These are phyloP conservation scores for Isurus oxyrinchus DNA, from an alignment of 2,113 vertebrate species.

Conservation along the genomic window DNA sequence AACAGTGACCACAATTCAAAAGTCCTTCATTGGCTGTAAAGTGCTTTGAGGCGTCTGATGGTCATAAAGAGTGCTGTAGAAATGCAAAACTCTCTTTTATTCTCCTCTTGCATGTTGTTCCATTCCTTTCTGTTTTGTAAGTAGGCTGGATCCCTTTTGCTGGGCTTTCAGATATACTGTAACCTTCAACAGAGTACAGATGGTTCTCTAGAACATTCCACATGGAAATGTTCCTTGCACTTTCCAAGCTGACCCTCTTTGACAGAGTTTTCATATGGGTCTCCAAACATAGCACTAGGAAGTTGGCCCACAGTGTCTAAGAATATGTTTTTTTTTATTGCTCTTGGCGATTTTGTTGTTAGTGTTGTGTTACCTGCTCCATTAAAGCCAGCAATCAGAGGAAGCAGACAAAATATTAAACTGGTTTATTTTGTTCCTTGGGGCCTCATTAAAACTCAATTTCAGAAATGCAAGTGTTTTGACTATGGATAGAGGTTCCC, in stretches of 20 bases:
- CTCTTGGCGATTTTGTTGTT: not conserved
- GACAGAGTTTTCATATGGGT: not conserved
- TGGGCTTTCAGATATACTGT: not conserved
- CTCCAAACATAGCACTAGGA: too few species aligned
- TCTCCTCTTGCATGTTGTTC: not conserved
- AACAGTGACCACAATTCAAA: not conserved
- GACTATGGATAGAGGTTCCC: not conserved
- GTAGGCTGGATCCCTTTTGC: not conserved
- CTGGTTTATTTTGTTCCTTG: not conserved
- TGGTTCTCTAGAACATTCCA: not conserved
- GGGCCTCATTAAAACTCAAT: not conserved
- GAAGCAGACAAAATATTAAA: constrained; percentile 16
- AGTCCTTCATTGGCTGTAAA: not conserved
- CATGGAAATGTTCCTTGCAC: too few species aligned
- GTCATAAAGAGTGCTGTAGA: not conserved
- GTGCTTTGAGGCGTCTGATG: too few species aligned
- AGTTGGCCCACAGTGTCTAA: not conserved
- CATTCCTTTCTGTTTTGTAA: not conserved
- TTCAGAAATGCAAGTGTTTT: not conserved
- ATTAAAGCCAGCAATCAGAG: not conserved
- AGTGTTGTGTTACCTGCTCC: not conserved
- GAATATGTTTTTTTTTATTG: not conserved
- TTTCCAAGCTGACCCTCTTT: not conserved
- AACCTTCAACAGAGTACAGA: not conserved
- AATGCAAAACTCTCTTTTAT: not conserved